Conservation (phyloP, 2,888 invertebrate species). For the Pyrrhia umbra region DNA sequence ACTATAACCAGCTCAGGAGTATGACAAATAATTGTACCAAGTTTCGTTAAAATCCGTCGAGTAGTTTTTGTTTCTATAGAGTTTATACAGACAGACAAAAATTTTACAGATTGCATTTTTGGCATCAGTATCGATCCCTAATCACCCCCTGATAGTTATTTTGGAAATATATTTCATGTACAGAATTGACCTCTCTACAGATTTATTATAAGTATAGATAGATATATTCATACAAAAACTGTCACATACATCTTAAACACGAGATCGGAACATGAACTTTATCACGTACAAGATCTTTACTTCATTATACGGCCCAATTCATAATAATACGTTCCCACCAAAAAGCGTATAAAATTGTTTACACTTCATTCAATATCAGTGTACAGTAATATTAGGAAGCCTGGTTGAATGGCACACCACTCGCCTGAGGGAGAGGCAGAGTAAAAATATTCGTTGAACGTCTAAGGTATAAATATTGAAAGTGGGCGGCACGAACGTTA, state of each 20-base stretch:
- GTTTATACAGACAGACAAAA: no score
- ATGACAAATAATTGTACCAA: no score
- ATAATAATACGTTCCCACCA: conserved; percentile 42
- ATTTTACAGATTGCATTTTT: no score
- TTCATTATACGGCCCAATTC: conserved; percentile 34
- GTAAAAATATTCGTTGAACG: conserved; percentile 46
- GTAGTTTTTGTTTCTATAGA: no score
- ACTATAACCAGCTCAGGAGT: no score
- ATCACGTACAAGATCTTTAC: conserved; percentile 42
- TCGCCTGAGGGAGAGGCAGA: conserved; percentile 19
- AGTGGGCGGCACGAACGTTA: conserved; percentile 36
- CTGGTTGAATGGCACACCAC: conserved; percentile 21
- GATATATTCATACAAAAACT: background rate
- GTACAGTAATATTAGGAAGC: conserved; percentile 21
- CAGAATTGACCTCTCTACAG: no score
- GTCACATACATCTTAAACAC: conserved; percentile 6
- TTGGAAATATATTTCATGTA: no score
- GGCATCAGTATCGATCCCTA: no score
- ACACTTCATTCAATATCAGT: conserved; percentile 50
- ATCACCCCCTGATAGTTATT: no score
- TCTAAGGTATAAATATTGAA: conserved; percentile 49
- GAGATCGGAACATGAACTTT: conserved; percentile 25
- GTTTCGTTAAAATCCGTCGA: no score
- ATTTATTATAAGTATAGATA: no score
- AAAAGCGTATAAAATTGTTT: conserved; percentile 47